These are phyloP conservation scores for Thereuonema tuberculata DNA, from an alignment of 1,140 invertebrate species.

Conservation along the genomic window DNA sequence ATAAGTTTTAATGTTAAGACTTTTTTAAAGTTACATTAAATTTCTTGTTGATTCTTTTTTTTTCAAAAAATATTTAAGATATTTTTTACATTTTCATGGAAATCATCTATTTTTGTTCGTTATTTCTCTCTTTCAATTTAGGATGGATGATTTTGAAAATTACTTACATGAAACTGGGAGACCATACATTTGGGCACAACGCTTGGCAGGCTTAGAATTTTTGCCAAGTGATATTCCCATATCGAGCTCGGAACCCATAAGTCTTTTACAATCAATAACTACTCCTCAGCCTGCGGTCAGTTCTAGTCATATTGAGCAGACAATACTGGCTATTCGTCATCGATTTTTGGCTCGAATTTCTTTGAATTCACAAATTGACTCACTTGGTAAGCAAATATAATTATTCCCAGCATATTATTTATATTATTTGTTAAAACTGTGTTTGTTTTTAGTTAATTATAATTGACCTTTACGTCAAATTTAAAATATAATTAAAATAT, in stretches of 20 bases:
- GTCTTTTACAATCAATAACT: conserved; percentile 25
- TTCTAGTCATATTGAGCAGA: conserved; percentile 28
- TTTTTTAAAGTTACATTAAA: too few relatives aligned
- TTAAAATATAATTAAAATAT: too few relatives aligned
- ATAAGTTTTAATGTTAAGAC: too few relatives aligned
- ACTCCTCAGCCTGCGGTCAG: conserved; percentile 17
- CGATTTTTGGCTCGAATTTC: conserved; percentile 54
- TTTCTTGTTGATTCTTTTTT: too few relatives aligned
- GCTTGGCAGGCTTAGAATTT: conserved; percentile 70
- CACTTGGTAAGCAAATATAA: conserved; percentile 54
- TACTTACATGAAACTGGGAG: conserved; percentile 44
- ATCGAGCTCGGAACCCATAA: conserved; percentile 5
- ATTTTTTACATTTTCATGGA: too few relatives aligned
- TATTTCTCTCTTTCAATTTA: too few relatives aligned
- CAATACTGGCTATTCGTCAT: conserved; percentile 46
- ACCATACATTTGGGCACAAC: conserved; percentile 81
- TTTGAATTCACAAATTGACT: conserved; percentile 54
- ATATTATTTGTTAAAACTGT: too few relatives aligned
- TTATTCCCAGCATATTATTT: too few relatives aligned
- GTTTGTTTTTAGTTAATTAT: too few relatives aligned
- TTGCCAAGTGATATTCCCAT: conserved; percentile 26
- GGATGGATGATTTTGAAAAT: conserved; percentile 39
- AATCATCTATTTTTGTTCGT: too few relatives aligned
- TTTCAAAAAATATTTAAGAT: too few relatives aligned
- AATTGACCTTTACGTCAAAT: too few relatives aligned